Percentiles rank a stretch among this genome's conserved stretches.
Evolutionary conservation across 2,888 invertebrate species (phyloP).

Genomic region (Leistus spinibarbis): DNA sequence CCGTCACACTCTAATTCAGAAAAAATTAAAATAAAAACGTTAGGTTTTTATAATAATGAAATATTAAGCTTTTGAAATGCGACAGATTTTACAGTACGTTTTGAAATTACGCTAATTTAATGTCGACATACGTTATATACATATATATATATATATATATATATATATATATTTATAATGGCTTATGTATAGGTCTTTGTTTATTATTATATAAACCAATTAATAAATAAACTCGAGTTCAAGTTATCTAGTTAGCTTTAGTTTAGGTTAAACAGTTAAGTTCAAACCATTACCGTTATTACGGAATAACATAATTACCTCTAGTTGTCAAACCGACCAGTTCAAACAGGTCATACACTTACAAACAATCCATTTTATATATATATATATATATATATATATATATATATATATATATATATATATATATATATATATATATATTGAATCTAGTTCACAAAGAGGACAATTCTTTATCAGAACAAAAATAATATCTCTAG

Average conservation of each 20-base stretch:
- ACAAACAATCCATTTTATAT: not conserved
- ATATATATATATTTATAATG: not conserved
- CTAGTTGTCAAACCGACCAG: not conserved
- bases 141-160: not conserved
- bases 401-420: conserved; percentile 2
- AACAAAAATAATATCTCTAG: not conserved
- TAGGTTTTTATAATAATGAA: not conserved
- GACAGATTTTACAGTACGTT: not conserved
- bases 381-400: not conserved
- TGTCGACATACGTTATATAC: not conserved
- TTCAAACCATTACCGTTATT: not conserved
- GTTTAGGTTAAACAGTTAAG: not conserved
- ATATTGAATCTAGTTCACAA: not conserved
- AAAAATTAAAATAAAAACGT: not conserved
- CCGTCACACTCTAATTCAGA: not conserved
- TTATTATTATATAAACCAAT: not conserved
- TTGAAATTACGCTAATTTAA: too few species aligned
- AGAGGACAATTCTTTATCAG: not conserved
- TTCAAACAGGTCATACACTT: not conserved
- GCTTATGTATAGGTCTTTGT: not conserved
- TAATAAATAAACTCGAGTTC: too few species aligned
- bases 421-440: not conserved
- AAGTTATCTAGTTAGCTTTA: not conserved
- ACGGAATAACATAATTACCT: not conserved
- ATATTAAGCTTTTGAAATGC: too few species aligned